Conservation (phyloP, 2,797 vertebrate species). For the Argentina silus region DNA sequence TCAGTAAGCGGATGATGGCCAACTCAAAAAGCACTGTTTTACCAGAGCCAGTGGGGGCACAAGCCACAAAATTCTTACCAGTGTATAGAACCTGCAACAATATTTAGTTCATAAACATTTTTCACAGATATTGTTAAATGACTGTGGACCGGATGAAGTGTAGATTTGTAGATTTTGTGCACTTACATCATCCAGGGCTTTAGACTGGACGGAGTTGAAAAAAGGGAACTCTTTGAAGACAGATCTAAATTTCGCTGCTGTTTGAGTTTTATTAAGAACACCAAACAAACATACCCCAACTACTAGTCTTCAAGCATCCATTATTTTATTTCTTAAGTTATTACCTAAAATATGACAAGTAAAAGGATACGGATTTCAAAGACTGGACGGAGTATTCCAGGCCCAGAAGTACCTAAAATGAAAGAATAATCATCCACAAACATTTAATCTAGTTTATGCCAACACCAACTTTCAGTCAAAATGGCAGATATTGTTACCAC, state of each 20-base stretch:
- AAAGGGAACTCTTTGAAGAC: constrained; percentile 96
- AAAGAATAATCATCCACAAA: constrained; percentile 19
- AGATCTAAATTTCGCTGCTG: constrained; percentile 89
- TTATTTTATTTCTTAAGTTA: not conserved
- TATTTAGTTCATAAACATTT: constrained; percentile 34
- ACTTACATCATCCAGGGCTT: constrained; percentile 91
- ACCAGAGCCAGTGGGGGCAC: constrained; percentile 96
- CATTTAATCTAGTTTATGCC: constrained; percentile 1
- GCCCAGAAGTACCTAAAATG: constrained; percentile 74
- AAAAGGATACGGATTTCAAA: constrained; percentile 97
- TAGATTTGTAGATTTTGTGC: constrained; percentile 17
- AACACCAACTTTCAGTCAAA: constrained; percentile 1
- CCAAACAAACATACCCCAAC: not conserved
- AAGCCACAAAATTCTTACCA: constrained; percentile 92
- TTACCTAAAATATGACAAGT: constrained; percentile 1
- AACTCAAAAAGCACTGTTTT: constrained; percentile 97
- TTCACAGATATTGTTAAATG: constrained; percentile 7
- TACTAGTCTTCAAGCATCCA: constrained; percentile 11
- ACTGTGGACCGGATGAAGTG: not conserved
- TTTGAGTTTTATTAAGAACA: constrained; percentile 68
- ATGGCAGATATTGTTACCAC: constrained; percentile 36
- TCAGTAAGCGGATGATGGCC: constrained; percentile 91
- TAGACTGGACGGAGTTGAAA: constrained; percentile 93
- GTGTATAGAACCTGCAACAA: constrained; percentile 91
- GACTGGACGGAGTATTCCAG: constrained; percentile 84